Base-by-base conservation (phyloP, 2,797 vertebrate genomes). In the Lutjanus argentimaculatus region DNA sequence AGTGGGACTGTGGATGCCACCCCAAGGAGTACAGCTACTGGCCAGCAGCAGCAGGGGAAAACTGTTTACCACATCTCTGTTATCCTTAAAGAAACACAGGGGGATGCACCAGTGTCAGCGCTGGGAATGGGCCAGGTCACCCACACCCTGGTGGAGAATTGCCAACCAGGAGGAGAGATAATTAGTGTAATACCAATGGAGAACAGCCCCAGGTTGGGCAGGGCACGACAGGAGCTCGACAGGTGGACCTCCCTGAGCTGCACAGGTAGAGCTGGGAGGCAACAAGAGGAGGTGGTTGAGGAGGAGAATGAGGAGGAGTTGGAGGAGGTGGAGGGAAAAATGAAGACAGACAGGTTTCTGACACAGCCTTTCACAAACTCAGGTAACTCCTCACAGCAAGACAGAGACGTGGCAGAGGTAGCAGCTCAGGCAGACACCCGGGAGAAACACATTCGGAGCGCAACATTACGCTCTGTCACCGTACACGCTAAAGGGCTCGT, bases 281-380 rank as follows among this genome's bases (percentile, higher is more conserved):
- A 81, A 21, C 85, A 79, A 82, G 83, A 90, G 84, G 93, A 95
- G 82, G 91, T 87, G 22, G 91, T 93, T 61, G 69, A 90, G 77
- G 91, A 94, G 77, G 91, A 90, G 84, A 85, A 89, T 67, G 93
- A 95, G 92, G 84, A 91, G 88, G 91, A 92, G 93, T 22, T 87
- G 72, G 84, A 79, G 83, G 91, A 89, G 87, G 92, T 93, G 85
- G 85, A 89, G 66, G 91, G 64, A 89, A 91, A 94, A 97, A 96
- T 96, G 95, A 96, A 88, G 94, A 94, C 89, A 1, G 92, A 96
- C 95, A 90, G 92, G 95, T 96, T 96, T 93, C 71, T 90, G 70
- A 89, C 91, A 88, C 91, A 90, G 51, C 79, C 85, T 63, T 89
- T 43, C 49, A 91, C 92, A 67, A 93, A 74, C 66, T 80, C 79